Conservation (phyloP, 2,797 vertebrate species). For the Podarcis lilfordi region DNA sequence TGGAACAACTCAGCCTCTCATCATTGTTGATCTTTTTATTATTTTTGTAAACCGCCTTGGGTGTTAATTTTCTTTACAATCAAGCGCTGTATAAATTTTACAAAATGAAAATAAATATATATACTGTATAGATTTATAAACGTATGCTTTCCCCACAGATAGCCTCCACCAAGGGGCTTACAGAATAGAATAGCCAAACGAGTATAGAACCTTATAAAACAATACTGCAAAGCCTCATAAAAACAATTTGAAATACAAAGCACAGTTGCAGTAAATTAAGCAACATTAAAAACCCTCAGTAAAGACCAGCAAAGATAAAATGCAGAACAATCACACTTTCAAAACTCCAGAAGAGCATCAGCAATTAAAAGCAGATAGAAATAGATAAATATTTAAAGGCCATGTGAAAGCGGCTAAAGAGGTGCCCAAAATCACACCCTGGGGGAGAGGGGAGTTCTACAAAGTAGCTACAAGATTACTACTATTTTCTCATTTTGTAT, state of each 20-base stretch:
- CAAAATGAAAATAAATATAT: no score
- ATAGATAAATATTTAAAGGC: background rate
- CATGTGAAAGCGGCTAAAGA: no score
- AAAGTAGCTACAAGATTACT: background rate
- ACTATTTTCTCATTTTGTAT: constrained; percentile 14
- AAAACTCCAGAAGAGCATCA: background rate
- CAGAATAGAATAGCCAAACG: background rate
- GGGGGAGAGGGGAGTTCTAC: no score
- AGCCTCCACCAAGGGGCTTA: background rate
- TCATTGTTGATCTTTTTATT: background rate
- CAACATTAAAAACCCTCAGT: background rate
- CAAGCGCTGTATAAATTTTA: no score
- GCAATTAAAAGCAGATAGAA: background rate
- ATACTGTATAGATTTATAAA: no score
- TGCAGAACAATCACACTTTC: background rate
- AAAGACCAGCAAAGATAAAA: background rate
- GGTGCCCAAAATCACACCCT: background rate
- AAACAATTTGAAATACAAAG: no score
- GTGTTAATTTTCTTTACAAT: background rate
- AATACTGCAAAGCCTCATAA: no score
- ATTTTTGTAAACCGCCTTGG: no score
- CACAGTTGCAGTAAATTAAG: no score
- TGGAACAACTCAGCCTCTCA: background rate
- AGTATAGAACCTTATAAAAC: background rate
- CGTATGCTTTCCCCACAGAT: background rate